phyloP scores from a whole-genome alignment of 1,140 invertebrate species.

The Caerostris darwini region DNA sequence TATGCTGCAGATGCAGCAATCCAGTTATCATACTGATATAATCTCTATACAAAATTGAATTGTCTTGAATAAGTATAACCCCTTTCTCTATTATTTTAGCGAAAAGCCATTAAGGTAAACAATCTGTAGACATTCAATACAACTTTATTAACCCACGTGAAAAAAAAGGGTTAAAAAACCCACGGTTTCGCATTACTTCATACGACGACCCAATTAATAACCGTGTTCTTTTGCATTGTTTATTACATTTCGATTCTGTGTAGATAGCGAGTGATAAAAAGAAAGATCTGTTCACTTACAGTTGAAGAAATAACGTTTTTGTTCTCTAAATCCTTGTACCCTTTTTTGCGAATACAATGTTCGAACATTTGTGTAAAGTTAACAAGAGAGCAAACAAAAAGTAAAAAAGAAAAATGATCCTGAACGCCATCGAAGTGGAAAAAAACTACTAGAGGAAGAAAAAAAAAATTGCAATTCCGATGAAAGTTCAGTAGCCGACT shows the following conservation, averaged over 20 bases:
- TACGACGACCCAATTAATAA: conserved; percentile 26
- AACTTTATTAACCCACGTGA: background rate
- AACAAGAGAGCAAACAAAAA: conserved; percentile 31
- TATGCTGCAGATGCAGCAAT: too few relatives aligned
- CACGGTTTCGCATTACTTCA: background rate
- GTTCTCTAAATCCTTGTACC: conserved; percentile 35
- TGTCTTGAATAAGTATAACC: too few relatives aligned
- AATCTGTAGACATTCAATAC: background rate
- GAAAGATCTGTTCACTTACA: background rate
- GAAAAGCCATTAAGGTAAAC: background rate
- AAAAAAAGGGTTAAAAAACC: conserved; percentile 4
- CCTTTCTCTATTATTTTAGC: background rate
- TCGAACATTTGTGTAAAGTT: conserved; percentile 23
- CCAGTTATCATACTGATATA: too few relatives aligned
- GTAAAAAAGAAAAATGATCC: conserved; percentile 18
- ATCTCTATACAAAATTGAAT: too few relatives aligned
- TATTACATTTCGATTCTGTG: conserved; percentile 37
- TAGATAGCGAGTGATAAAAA: conserved; percentile 16
- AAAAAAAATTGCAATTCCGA: conserved; percentile 54
- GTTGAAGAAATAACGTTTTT: conserved; percentile 22
- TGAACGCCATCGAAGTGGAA: conserved; percentile 48
- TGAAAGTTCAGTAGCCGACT: conserved; percentile 67
- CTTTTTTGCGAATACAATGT: conserved; percentile 32
- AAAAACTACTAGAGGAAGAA: conserved; percentile 20
- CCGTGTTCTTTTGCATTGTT: conserved; percentile 14